Conservation (phyloP, 2,113 vertebrate genomes). For the Benitochromis conjunctus region DNA sequence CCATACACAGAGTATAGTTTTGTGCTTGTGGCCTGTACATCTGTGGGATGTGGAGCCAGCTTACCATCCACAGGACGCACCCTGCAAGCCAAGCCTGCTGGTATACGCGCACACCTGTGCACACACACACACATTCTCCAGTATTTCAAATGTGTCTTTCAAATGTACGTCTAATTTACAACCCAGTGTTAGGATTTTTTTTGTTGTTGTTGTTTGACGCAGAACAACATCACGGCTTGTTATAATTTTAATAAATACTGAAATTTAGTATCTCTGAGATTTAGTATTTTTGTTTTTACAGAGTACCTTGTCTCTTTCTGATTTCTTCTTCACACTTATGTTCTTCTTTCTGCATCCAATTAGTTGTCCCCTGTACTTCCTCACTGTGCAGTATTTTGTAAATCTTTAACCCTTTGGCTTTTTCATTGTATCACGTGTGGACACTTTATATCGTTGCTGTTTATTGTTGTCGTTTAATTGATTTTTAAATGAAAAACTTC, state of each 20-base stretch:
- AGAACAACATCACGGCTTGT: background rate
- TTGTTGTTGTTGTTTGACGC: background rate
- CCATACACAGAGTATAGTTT: constrained; percentile 85
- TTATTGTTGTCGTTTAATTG: background rate
- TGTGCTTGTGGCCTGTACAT: constrained; percentile 81
- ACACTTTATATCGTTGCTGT: background rate
- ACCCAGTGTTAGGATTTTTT: background rate
- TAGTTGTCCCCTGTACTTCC: background rate
- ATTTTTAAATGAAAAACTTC: background rate
- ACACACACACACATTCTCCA: background rate
- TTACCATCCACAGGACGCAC: constrained; percentile 81
- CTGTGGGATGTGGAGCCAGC: constrained; percentile 82
- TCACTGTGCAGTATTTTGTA: background rate
- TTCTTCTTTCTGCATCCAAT: background rate
- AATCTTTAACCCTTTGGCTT: background rate
- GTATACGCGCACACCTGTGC: constrained; percentile 30
- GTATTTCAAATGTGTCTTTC: background rate
- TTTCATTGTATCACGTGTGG: background rate
- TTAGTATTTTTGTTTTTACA: background rate
- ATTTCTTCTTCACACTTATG: background rate
- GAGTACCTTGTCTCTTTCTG: background rate
- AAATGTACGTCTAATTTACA: background rate
- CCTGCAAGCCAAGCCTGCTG: constrained; percentile 81
- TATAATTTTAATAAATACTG: background rate
- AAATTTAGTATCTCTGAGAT: background rate